A percentile compares a stretch with the other conserved stretches of the same genome.
phyloP scores from a whole-genome alignment of 2,797 vertebrate species.

The Pseudomugil gertrudae region DNA sequence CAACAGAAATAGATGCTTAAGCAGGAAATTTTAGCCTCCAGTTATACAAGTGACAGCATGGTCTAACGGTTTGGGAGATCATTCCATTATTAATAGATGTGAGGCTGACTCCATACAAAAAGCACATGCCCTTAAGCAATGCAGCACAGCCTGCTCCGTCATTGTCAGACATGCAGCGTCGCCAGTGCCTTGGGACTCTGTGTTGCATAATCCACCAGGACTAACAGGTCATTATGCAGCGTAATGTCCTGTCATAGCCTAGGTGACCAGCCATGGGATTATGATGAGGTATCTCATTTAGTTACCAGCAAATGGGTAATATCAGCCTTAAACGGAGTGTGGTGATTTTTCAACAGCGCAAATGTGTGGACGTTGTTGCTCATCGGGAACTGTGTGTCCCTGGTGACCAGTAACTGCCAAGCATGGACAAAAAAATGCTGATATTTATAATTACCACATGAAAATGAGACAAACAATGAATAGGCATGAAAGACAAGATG shows the following conservation, averaged over 20 bases:
- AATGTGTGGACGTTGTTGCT: constrained; percentile 4
- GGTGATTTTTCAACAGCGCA: constrained; percentile 8
- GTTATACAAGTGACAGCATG: constrained; percentile 16
- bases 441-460: neutral
- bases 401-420: neutral
- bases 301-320: constrained; percentile 16
- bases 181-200: constrained; percentile 29
- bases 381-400: neutral
- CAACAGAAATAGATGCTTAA: constrained; percentile 14
- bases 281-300: constrained; percentile 48
- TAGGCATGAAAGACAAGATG: neutral
- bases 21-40: constrained; percentile 10
- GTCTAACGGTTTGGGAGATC: constrained; percentile 43
- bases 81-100: constrained; percentile 55
- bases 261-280: constrained; percentile 42
- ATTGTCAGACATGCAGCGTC: constrained; percentile 51
- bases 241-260: constrained; percentile 52
- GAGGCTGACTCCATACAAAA: constrained; percentile 48
- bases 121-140: constrained; percentile 41
- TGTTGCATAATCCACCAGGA: constrained; percentile 58
- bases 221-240: constrained; percentile 54
- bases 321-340: constrained; percentile 11
- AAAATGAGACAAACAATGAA: neutral
- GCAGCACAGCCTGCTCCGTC: constrained; percentile 47
- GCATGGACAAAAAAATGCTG: neutral